Conservation (phyloP, 2,113 vertebrate species). For the Malaclemys terrapin region DNA sequence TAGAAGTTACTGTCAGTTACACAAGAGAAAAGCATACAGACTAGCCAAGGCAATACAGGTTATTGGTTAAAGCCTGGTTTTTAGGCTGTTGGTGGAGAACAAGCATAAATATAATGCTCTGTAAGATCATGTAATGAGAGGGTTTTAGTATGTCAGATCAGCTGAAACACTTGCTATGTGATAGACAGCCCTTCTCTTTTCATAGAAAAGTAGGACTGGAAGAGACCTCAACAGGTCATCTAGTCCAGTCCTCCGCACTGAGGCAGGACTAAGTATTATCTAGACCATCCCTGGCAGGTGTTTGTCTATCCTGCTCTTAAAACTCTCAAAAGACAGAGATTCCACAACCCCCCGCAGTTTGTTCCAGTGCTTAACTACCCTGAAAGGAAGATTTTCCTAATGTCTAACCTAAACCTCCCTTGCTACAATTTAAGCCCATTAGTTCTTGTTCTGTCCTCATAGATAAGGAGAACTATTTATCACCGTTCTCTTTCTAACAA, state of each 20-base stretch:
- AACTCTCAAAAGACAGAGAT: neutral
- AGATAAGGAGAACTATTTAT: neutral
- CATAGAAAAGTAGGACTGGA: neutral
- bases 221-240: neutral
- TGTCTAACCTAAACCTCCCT: neutral
- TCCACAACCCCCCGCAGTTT: neutral
- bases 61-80: neutral
- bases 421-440: neutral
- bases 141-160: constrained; percentile 16
- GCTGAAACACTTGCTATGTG: neutral
- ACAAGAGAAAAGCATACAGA: neutral
- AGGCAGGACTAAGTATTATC: neutral
- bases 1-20: constrained; percentile 4
- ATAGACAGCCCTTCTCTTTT: constrained; percentile 9
- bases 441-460: neutral
- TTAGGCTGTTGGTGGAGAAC: constrained; percentile 23
- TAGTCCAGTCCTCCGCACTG: neutral
- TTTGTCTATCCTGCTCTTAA: neutral
- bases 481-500: neutral
- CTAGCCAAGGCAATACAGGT: neutral
- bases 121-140: neutral
- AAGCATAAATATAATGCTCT: neutral
- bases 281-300: neutral
- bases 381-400: neutral
- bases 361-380: neutral